These are phyloP conservation scores for Gasterosteus nipponicus DNA, from an alignment of 2,113 vertebrate species.

Conservation along the genomic window DNA sequence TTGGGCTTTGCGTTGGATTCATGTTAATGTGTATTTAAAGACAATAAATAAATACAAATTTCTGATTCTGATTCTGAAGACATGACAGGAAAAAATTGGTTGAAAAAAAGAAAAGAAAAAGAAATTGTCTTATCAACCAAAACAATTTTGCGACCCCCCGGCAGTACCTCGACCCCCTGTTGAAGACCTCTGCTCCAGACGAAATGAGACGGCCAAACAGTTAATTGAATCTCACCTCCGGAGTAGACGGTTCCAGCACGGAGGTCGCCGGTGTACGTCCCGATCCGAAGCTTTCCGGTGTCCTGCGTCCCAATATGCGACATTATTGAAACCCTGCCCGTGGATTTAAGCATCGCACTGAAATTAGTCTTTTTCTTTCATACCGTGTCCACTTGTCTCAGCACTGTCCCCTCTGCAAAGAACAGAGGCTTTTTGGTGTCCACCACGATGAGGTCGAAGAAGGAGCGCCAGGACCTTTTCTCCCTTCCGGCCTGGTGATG, in stretches of 20 bases:
- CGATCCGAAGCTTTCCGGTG: slow-evolving; percentile 86
- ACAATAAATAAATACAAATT: no score
- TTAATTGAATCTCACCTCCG: slow-evolving; percentile 74
- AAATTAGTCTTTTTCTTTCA: not conserved
- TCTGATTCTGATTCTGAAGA: no score
- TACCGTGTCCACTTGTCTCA: slow-evolving; percentile 88
- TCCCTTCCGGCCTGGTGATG: slow-evolving; percentile 55
- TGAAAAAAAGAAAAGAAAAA: no score
- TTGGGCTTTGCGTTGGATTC: no score
- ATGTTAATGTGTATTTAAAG: no score
- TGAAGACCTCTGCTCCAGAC: no score
- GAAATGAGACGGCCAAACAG: no score
- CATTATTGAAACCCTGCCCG: not conserved
- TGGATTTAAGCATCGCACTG: not conserved
- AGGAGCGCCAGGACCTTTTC: slow-evolving; percentile 79
- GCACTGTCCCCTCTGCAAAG: slow-evolving; percentile 85
- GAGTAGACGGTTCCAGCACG: slow-evolving; percentile 87
- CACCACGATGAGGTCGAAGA: slow-evolving; percentile 87
- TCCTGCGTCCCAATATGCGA: slow-evolving; percentile 73
- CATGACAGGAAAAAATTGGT: no score
- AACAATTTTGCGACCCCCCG: no score
- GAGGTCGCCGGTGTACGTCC: slow-evolving; percentile 86
- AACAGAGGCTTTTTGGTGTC: slow-evolving; percentile 87
- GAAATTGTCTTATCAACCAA: no score
- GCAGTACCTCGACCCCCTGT: no score